A percentile compares a stretch with the other conserved stretches of the same genome.
Evolutionary conservation across 2,888 invertebrate species (phyloP).

Genomic region (Panorpa germanica): DNA sequence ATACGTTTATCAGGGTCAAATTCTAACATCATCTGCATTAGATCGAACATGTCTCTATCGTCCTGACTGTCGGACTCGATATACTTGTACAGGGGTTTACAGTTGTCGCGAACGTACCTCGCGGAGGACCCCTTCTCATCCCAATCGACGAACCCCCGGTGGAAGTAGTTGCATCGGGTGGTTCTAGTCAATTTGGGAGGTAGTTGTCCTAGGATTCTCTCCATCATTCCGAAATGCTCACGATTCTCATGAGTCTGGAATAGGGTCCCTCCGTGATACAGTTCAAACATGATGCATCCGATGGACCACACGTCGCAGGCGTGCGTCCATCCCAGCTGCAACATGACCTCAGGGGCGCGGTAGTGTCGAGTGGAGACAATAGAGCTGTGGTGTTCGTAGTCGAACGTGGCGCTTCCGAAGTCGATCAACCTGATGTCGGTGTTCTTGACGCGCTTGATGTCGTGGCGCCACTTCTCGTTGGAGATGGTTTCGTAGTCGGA

Average conservation of each 20-base stretch:
- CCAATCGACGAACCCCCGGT: slow-evolving; percentile 85
- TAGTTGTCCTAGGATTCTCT: slow-evolving; percentile 59
- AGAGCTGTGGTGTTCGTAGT: slow-evolving; percentile 74
- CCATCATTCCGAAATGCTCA: slow-evolving; percentile 81
- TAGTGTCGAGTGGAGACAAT: slow-evolving; percentile 75
- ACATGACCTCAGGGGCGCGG: slow-evolving; percentile 70
- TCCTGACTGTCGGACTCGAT: slow-evolving; percentile 64
- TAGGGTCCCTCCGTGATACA: slow-evolving; percentile 62
- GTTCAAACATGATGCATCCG: slow-evolving; percentile 73
- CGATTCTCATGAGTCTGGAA: slow-evolving; percentile 79
- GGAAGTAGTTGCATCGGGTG: slow-evolving; percentile 84
- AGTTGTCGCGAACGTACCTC: slow-evolving; percentile 84
- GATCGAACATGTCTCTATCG: slow-evolving; percentile 71
- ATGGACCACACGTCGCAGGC: slow-evolving; percentile 81
- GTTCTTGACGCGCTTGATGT: slow-evolving; percentile 39
- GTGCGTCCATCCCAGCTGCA: slow-evolving; percentile 71
- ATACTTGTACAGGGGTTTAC: slow-evolving; percentile 83
- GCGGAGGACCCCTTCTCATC: slow-evolving; percentile 82
- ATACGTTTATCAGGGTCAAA: slow-evolving; percentile 78
- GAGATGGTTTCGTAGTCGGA: slow-evolving; percentile 46
- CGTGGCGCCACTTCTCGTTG: slow-evolving; percentile 36
- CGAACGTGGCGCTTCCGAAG: slow-evolving; percentile 76
- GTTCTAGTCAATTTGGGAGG: slow-evolving; percentile 63
- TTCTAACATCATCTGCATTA: slow-evolving; percentile 78
- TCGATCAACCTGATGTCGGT: slow-evolving; percentile 67